Evolutionary conservation across 2,888 invertebrate genomes (phyloP).

Genomic region (Ophraella communa): DNA sequence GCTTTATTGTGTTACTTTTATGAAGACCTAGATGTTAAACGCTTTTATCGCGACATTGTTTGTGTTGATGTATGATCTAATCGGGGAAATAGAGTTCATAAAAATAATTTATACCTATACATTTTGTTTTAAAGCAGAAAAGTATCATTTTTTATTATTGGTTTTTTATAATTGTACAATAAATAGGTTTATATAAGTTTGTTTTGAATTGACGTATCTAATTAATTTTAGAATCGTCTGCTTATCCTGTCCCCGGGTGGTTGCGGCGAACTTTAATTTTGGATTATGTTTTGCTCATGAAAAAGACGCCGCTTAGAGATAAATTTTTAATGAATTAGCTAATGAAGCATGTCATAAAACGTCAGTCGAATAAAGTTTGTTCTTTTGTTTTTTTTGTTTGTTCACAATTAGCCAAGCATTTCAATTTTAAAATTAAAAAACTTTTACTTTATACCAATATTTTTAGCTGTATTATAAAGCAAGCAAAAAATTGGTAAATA

Average conservation of each 20-base stretch:
- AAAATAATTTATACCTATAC: too few species aligned
- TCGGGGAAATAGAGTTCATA: too few species aligned
- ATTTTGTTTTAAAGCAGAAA: too few species aligned
- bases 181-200: too few species aligned
- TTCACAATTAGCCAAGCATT: conserved; percentile 18
- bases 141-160: too few species aligned
- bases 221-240: neutral
- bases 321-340: conserved; percentile 20
- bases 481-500: conserved; percentile 28
- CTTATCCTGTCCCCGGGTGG: neutral
- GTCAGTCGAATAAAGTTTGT: conserved; percentile 5
- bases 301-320: neutral
- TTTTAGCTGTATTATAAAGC: too few species aligned
- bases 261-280: neutral
- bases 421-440: conserved; percentile 18
- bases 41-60: neutral
- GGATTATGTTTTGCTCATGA: too few species aligned
- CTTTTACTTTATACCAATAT: too few species aligned
- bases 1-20: conserved; percentile 17
- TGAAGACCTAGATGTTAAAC: conserved; percentile 6
- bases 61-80: too few species aligned
- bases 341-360: conserved; percentile 25
- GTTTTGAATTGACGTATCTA: too few species aligned
- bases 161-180: too few species aligned
- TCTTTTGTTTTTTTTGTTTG: conserved; percentile 12